Evolutionary conservation across 2,113 vertebrate genomes (phyloP), one percentile per base, ranked within the genome.

Genomic region (Upupa epops): DNA sequence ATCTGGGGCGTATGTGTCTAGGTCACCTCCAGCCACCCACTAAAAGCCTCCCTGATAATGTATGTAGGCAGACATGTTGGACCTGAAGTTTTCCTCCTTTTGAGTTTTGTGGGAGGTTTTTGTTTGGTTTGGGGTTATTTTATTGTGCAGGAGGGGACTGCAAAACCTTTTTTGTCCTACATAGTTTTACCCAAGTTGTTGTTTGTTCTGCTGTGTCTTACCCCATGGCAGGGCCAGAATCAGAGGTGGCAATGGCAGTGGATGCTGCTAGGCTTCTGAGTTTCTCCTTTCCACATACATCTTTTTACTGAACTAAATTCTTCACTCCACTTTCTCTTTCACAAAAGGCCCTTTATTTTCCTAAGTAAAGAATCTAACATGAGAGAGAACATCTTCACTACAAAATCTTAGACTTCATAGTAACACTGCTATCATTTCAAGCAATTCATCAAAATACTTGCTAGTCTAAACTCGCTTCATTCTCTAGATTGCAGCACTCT

Each of bases 21-120:
- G 90, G 88, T 93, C 95, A 95, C 54, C 59, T 90, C 73, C 65
- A 91, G 31, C 61, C 80, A 58, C 45, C 83, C 86, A 77, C 86
- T 83, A 42, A 86, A 90, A 64, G 64, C 36, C 16, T 16, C 45
- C 72, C 32, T 55, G 61, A 79, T 48, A 75, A 64, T 81, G n/a
- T 42, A 77, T 48, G 85, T 42, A 91, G 46, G n/a, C 89, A 77
- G 28, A 65, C 76, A 81, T 83, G 58, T 0, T 40, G 19, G 49
- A 40, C 36, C 32, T 86, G 56, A 81, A 28, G 6, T 86, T 32
- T 74, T 77, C 19, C 31, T 83, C 12, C 18, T 91, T 26, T 65
- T 72, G 16, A 31, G 7, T 17, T 4, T 9, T 73, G 12, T 11
- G 9, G 40, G 15, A 42, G 5, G 2, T 52, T 84, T 73, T 37